A percentile compares a stretch with the other conserved stretches of the same genome.
phyloP scores from a whole-genome alignment of 2,113 vertebrate species.

The Phodopus roborovskii region DNA sequence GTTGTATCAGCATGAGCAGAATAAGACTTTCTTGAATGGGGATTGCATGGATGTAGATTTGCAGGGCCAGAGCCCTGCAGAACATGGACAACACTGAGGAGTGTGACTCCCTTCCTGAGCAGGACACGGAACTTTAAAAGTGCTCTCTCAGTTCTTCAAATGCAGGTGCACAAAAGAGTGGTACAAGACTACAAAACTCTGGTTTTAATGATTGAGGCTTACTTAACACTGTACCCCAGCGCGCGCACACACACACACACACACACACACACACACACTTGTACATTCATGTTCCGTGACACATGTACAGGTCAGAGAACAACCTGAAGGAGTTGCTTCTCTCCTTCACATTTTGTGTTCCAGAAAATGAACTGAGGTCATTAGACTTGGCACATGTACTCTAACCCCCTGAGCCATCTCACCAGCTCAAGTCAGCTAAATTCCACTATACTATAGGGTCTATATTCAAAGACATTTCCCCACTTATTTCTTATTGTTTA shows the following conservation, averaged over 20 bases:
- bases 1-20: not conserved
- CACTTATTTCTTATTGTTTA: not conserved
- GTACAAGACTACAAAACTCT: not conserved
- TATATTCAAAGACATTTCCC: not conserved
- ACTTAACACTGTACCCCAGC: not conserved
- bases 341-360: not conserved
- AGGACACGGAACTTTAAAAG: constrained; percentile 17
- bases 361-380: not conserved
- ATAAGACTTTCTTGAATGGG: not conserved
- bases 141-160: not conserved
- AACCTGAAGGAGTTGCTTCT: not conserved
- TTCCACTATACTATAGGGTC: not conserved
- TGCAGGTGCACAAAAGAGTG: not conserved
- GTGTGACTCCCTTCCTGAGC: not conserved
- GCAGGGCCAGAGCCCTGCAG: not conserved
- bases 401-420: not conserved
- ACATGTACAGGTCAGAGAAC: not conserved
- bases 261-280: not conserved
- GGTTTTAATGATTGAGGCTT: not conserved
- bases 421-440: not conserved
- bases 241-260: not conserved
- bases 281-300: no score
- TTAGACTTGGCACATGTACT: not conserved
- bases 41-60: not conserved
- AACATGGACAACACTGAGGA: not conserved